Evolutionary conservation across 2,797 vertebrate species (phyloP).

Genomic region (Eupleurogrammus muticus): DNA sequence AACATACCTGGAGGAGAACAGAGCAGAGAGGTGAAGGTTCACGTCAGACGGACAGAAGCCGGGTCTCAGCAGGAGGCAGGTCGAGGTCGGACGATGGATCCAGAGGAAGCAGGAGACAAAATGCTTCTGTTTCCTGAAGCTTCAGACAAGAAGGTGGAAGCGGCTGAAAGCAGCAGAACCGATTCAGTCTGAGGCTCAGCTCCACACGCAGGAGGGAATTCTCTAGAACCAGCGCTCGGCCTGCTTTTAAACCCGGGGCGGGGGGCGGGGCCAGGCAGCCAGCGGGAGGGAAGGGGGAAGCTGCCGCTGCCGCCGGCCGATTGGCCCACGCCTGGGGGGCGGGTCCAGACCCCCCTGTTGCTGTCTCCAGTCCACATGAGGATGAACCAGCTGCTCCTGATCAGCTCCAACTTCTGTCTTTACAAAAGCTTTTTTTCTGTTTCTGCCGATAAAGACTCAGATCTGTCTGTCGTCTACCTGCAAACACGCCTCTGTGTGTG

Average conservation of each 20-base stretch:
- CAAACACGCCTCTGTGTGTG: conserved; percentile 33
- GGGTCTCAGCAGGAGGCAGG: too few relatives aligned
- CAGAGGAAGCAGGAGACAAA: too few relatives aligned
- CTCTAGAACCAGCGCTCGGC: conserved; percentile 37
- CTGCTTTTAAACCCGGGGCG: conserved; percentile 56
- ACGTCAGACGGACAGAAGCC: too few relatives aligned
- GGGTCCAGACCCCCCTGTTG: neutral
- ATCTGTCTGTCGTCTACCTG: conserved; percentile 42
- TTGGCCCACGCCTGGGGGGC: too few relatives aligned
- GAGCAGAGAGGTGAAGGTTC: too few relatives aligned
- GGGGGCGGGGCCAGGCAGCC: conserved; percentile 50
- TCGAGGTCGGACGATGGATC: too few relatives aligned
- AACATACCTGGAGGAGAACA: too few relatives aligned
- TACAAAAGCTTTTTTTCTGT: neutral
- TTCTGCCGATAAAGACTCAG: conserved; percentile 9
- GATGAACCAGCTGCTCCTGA: conserved; percentile 19
- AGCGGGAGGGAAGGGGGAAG: conserved; percentile 20
- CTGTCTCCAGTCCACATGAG: conserved; percentile 22
- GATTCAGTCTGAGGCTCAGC: too few relatives aligned
- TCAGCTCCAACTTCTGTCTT: neutral
- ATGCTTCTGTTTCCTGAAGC: too few relatives aligned
- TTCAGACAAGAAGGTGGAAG: too few relatives aligned
- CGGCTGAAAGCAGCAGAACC: too few relatives aligned
- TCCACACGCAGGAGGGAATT: conserved; percentile 40
- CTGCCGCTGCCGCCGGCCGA: conserved; percentile 32